Conservation (phyloP, 2,797 vertebrate genomes). For the Ctenopoma multispine region DNA sequence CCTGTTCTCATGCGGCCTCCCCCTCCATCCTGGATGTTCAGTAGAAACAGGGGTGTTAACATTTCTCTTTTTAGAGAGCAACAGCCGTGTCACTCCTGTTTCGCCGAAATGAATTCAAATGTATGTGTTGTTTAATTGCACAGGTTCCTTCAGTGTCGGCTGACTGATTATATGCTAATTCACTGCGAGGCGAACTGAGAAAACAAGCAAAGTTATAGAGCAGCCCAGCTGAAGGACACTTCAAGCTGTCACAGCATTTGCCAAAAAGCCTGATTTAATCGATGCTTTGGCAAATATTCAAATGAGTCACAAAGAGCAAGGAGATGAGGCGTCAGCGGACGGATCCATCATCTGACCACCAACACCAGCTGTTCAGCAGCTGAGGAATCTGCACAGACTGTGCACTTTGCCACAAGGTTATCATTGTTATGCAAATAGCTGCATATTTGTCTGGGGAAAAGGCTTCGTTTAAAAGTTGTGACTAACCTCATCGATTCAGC, state of each 20-base stretch:
- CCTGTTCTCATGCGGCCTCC: constrained; percentile 18
- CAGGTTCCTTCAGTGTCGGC: constrained; percentile 37
- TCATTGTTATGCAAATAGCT: constrained; percentile 48
- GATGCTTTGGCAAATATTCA: constrained; percentile 39
- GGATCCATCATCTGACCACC: constrained; percentile 45
- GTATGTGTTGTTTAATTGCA: constrained; percentile 68
- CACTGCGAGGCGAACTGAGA: constrained; percentile 55
- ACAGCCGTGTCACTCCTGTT: constrained; percentile 45
- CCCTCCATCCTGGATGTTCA: constrained; percentile 7
- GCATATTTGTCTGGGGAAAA: constrained; percentile 13
- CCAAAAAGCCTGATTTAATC: constrained; percentile 52
- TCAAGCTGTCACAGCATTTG: constrained; percentile 32
- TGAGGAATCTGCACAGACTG: constrained; percentile 24
- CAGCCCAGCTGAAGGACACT: constrained; percentile 39
- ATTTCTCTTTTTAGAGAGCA: constrained; percentile 23
- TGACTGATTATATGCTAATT: constrained; percentile 69
- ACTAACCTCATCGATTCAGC: constrained; percentile 47
- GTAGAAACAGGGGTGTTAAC: background rate
- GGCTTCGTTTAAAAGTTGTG: constrained; percentile 45
- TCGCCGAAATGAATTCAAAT: constrained; percentile 68
- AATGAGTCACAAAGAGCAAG: background rate
- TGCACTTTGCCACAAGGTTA: constrained; percentile 17
- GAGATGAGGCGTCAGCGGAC: background rate
- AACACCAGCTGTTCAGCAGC: background rate
- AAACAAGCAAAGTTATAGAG: constrained; percentile 41